Percentiles rank a stretch among this genome's conserved stretches.
phyloP scores from a whole-genome alignment of 2,888 invertebrate genomes.

The Proisotoma minuta region DNA sequence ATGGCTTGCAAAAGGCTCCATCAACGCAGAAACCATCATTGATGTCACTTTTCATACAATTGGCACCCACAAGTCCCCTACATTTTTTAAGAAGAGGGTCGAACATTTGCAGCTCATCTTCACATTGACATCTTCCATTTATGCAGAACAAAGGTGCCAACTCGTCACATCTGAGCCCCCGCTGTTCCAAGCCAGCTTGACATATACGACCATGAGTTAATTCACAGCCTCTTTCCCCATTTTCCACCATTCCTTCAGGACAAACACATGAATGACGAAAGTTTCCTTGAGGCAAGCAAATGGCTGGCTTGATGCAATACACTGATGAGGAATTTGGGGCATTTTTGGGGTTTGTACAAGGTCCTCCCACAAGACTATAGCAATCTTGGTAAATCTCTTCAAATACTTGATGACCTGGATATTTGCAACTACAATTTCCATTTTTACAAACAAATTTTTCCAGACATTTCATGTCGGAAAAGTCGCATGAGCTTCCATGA shows the following conservation, averaged over 20 bases:
- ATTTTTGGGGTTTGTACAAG: constrained; percentile 14
- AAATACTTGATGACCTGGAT: constrained; percentile 17
- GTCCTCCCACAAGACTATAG: constrained; percentile 22
- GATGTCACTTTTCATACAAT: not conserved
- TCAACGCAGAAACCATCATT: not conserved
- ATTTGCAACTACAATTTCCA: constrained; percentile 22
- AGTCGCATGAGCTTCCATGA: constrained; percentile 22
- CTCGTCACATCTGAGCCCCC: not conserved
- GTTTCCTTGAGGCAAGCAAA: constrained; percentile 10
- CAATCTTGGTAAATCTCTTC: constrained; percentile 20
- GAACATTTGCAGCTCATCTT: constrained; percentile 1
- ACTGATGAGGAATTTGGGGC: not conserved
- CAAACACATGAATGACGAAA: constrained; percentile 17
- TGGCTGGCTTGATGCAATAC: constrained; percentile 10
- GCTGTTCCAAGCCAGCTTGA: not conserved
- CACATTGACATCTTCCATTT: constrained; percentile 9
- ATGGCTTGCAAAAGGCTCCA: not conserved
- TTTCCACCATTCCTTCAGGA: constrained; percentile 22
- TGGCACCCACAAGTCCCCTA: constrained; percentile 2
- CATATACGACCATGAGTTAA: constrained; percentile 21
- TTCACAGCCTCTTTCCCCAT: constrained; percentile 17
- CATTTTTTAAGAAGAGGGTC: not conserved
- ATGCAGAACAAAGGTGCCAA: constrained; percentile 9
- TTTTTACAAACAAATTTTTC: constrained; percentile 24
- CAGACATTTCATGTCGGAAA: constrained; percentile 20